Percentiles rank a stretch among this genome's conserved stretches.
These are phyloP conservation scores for Anisognathus igniventris DNA, from an alignment of 2,797 vertebrate genomes.

Conservation along the genomic window DNA sequence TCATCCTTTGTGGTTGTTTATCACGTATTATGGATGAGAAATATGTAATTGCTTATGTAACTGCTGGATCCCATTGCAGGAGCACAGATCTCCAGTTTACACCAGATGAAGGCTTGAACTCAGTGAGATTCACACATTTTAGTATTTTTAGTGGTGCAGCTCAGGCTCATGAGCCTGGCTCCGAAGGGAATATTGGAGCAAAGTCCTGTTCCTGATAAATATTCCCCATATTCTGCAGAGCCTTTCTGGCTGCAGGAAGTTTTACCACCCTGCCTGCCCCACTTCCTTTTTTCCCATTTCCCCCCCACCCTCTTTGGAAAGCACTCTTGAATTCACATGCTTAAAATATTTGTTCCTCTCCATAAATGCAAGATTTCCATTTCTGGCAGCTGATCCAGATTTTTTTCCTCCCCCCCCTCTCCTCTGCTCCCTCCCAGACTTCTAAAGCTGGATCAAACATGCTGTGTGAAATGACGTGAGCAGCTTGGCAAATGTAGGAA, in stretches of 20 bases:
- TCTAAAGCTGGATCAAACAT: conserved; percentile 35
- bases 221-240: not conserved
- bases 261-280: not conserved
- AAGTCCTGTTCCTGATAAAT: not conserved
- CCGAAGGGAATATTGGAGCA: not conserved
- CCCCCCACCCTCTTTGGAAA: not conserved
- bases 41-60: not conserved
- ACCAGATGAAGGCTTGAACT: not conserved
- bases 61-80: not conserved
- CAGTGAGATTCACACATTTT: not conserved
- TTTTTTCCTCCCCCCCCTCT: not conserved
- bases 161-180: not conserved
- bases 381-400: conserved; percentile 32
- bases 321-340: not conserved
- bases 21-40: not conserved
- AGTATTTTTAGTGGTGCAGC: not conserved
- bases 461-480: conserved; percentile 44
- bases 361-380: conserved; percentile 47
- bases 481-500: conserved; percentile 18
- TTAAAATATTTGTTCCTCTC: conserved; percentile 24
- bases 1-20: not conserved
- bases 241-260: not conserved
- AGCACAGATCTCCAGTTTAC: not conserved
- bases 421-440: not conserved
- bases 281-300: fast-evolving